Base-by-base conservation (phyloP, 2,888 invertebrate species). In the Polyommatus iphigenia region DNA sequence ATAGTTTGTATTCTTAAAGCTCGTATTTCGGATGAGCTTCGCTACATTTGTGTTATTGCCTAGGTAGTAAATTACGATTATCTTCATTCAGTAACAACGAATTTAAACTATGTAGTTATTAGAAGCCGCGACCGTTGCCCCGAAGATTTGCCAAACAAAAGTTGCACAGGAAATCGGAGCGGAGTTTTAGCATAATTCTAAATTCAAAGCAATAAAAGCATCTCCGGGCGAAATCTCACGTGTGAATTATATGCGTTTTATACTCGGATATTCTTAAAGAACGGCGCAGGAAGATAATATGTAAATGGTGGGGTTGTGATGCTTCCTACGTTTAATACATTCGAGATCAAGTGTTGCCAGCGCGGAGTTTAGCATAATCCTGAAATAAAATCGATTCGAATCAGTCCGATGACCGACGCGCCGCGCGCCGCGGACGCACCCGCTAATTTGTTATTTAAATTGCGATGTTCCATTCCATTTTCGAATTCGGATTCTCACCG, bases 391-490 rank as follows among this genome's bases (percentile, higher is more conserved):
- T 90, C 89, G 89, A 90, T 89, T 88, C 84, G 83, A 87, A 87
- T 87, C 87, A 85, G 86, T 87, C 86, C 85, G 87, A 86, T 87
- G 87, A 85, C 85, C 86, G 85, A 87, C 89, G 90, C 87, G 88
- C 87, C 87, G n/a, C 72, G 85, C 87, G 88, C 46, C 73, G 85
- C 86, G 87, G 88, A 88, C 88, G 87, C 88, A 87, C 87, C 87
- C 87, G 88, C 88, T 89, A 88, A 92, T 92, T 91, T 91, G 92
- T 90, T 91, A 92, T 91, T 92, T 90, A 91, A 91, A 92, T 91
- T 89, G 86, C 79, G 82, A 84, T 87, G 86, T 88, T 87, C 89
- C 86, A 88, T 90, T 89, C 89, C 88, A 88, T 89, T 91, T 91
- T 91, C 87, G 88, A 88, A 88, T 90, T 88, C 84, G 86, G 86